Evolutionary conservation across 2,888 invertebrate species (phyloP), one percentile per base, ranked within the genome.

Genomic region (Creontiades dilutus): DNA sequence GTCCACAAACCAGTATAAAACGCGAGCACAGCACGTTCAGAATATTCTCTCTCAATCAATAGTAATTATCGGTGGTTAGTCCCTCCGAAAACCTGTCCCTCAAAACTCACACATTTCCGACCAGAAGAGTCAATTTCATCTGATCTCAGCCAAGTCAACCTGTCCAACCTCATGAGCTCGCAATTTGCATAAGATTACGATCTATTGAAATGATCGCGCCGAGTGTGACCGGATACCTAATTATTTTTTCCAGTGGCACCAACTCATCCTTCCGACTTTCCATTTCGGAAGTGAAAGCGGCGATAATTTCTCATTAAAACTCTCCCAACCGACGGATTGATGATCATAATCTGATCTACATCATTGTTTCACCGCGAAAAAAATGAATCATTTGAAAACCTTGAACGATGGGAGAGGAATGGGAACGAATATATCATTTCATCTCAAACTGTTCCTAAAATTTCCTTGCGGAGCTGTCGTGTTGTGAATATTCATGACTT

Each of bases 201-300:
- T 19, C 23, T 23, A 23, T 23, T 7, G 68, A 68, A 68, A 68
- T 68, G 68, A 68, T 23, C 23, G 23, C 19, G 19, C 68, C 68
- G 13, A 68, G 68, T 68, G 68, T 68, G 68, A 23, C 68, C 68
- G 68, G 19, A 52, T 52, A 52, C 37, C 16, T 57, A n/a, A 57
- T 57, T 57, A 68, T 68, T 68, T 68, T 27, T 23, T 68, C 16
- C 52, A 68, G 19, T 23, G 27, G 68, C 68, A 23, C 23, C 23
- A 68, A 2, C 23, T 68, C 23, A 23, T 68, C 27, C 23, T 68
- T 23, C 23, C 68, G 68, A 23, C 68, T 68, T 68, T 68, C 68
- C 68, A 68, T 68, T 27, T 68, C 68, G 23, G 23, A 68, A 68
- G 68, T 68, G 68, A 68, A 68, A 68, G 68, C 68, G 27, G 9